Conservation (phyloP, 1,140 invertebrate genomes). For the Drosophila willistoni region DNA sequence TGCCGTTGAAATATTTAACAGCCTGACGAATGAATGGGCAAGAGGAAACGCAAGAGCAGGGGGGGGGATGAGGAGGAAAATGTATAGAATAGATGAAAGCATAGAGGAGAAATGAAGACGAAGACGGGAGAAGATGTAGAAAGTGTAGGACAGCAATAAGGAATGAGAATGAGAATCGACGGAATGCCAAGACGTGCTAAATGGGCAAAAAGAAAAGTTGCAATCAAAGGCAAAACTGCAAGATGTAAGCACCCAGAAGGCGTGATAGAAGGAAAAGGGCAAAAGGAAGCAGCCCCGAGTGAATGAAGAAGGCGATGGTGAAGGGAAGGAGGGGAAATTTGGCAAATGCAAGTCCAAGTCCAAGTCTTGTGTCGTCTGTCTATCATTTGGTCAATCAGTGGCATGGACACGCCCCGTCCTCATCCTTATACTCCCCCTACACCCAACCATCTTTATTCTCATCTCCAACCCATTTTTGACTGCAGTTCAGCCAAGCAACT, state of each 20-base stretch:
- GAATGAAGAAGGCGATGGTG: background rate
- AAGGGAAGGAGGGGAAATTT: background rate
- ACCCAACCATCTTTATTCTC: background rate
- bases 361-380: slow-evolving; percentile 54
- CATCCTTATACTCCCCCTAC: background rate
- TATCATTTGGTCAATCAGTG: slow-evolving; percentile 77
- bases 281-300: background rate
- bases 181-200: slow-evolving; percentile 65
- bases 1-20: slow-evolving; percentile 60
- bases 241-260: slow-evolving; percentile 53
- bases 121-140: background rate
- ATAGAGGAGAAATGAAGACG: background rate
- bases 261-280: background rate
- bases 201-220: slow-evolving; percentile 68
- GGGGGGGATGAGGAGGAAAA: background rate
- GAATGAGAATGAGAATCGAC: slow-evolving; percentile 31
- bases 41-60: background rate
- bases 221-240: slow-evolving; percentile 69
- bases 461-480: slow-evolving; percentile 5
- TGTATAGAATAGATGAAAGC: background rate
- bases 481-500: slow-evolving; percentile 44
- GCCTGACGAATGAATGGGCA: slow-evolving; percentile 11
- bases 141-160: slow-evolving; percentile 2
- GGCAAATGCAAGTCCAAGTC: slow-evolving; percentile 10
- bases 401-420: slow-evolving; percentile 38